phyloP scores from a whole-genome alignment of 1,140 invertebrate species.

The Cotesia glomerata region DNA sequence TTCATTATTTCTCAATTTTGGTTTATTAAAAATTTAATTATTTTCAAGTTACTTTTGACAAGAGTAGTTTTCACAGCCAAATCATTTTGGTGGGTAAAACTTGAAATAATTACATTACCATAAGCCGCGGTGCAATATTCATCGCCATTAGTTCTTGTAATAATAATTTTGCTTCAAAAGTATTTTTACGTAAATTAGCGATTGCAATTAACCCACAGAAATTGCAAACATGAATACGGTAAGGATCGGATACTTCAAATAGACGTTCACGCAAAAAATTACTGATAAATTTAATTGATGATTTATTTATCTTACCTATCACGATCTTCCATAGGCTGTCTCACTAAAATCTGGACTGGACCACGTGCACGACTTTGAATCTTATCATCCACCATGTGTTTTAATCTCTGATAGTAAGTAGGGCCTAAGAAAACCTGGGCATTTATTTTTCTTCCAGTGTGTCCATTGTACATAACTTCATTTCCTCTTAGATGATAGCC shows the following conservation, averaged over 20 bases:
- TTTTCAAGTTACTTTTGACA: too few species aligned
- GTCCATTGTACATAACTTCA: conserved; percentile 98
- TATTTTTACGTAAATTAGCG: conserved; percentile 95
- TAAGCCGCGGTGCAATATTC: conserved; percentile 96
- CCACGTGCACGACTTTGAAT: conserved; percentile 97
- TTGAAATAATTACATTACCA: conserved; percentile 75
- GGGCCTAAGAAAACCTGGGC: conserved; percentile 95
- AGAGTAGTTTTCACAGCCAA: too few species aligned
- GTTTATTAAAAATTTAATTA: too few species aligned
- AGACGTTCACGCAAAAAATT: conserved; percentile 94
- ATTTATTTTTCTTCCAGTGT: conserved; percentile 96
- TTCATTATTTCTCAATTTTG: too few species aligned
- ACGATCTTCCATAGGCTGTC: conserved; percentile 99
- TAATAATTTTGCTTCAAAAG: conserved; percentile 95
- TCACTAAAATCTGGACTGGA: conserved; percentile 95
- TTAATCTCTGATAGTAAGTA: conserved; percentile 95
- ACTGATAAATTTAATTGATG: too few species aligned
- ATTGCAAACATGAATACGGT: conserved; percentile 96
- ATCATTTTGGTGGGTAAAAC: too few species aligned
- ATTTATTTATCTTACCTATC: conserved; percentile 68
- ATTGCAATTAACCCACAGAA: conserved; percentile 97
- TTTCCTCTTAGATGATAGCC: conserved; percentile 96
- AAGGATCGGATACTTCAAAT: conserved; percentile 99
- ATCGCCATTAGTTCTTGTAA: conserved; percentile 99
- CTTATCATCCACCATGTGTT: conserved; percentile 99